phyloP scores from a whole-genome alignment of 2,797 vertebrate genomes.

The Urophycis tenuis region DNA sequence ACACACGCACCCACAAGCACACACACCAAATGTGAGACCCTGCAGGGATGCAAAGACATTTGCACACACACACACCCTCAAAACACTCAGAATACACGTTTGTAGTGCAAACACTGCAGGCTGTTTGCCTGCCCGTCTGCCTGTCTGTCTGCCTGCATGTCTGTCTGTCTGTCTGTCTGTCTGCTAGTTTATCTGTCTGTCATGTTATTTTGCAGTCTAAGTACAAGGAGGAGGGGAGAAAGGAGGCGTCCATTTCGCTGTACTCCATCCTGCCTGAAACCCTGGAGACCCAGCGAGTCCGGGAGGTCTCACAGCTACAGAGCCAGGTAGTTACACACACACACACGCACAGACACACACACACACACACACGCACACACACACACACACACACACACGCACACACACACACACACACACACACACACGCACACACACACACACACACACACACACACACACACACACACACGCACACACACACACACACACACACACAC shows the following conservation, averaged over 20 bases:
- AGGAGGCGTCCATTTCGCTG: constrained; percentile 53
- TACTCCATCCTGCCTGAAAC: constrained; percentile 59
- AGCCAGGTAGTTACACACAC: constrained; percentile 47
- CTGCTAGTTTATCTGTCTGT: background rate
- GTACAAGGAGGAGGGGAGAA: constrained; percentile 61
- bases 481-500: background rate
- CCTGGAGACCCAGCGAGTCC: constrained; percentile 49
- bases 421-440: too few relatives aligned
- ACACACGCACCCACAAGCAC: background rate
- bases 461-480: background rate
- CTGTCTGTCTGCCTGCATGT: background rate
- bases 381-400: background rate
- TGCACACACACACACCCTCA: background rate
- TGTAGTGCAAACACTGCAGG: background rate
- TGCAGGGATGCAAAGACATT: too few relatives aligned
- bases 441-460: background rate
- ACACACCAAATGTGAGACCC: background rate
- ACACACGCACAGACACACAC: constrained; percentile 9
- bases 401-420: background rate
- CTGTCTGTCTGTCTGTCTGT: background rate
- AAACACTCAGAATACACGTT: background rate
- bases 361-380: background rate
- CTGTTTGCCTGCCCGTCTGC: too few relatives aligned
- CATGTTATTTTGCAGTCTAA: constrained; percentile 44
- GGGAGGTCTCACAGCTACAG: constrained; percentile 54